Conservation (phyloP, 2,888 invertebrate genomes). For the Pilophorus perplexus region DNA sequence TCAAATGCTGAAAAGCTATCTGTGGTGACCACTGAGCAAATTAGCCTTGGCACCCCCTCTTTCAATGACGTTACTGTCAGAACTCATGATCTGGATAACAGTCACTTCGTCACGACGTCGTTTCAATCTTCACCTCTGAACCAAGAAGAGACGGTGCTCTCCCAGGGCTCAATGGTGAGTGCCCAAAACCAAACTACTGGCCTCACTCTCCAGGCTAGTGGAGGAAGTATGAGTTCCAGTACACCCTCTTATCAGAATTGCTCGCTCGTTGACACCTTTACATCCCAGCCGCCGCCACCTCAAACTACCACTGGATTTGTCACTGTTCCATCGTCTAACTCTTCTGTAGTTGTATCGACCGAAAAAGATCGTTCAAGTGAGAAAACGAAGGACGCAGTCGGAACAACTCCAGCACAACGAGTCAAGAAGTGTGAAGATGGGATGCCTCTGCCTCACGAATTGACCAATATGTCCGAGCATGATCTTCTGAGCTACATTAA, state of each 20-base stretch:
- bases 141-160: neutral
- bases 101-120: neutral
- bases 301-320: neutral
- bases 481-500: slow-evolving; percentile 86
- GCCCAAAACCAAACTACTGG: neutral
- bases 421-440: slow-evolving; percentile 55
- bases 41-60: neutral
- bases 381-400: neutral
- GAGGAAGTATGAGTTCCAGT: neutral
- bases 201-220: neutral
- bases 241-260: neutral
- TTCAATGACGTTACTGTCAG: neutral
- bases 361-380: neutral
- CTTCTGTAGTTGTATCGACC: neutral
- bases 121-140: neutral
- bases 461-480: slow-evolving; percentile 79
- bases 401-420: no score
- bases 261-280: neutral
- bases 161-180: neutral
- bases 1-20: slow-evolving; percentile 18
- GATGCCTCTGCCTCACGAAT: slow-evolving; percentile 65
- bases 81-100: neutral
- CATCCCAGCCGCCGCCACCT: neutral
- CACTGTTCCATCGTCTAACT: neutral
- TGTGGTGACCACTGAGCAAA: slow-evolving; percentile 10